Evolutionary conservation across 2,888 invertebrate species (phyloP).

Genomic region (Parnassius smintheus): DNA sequence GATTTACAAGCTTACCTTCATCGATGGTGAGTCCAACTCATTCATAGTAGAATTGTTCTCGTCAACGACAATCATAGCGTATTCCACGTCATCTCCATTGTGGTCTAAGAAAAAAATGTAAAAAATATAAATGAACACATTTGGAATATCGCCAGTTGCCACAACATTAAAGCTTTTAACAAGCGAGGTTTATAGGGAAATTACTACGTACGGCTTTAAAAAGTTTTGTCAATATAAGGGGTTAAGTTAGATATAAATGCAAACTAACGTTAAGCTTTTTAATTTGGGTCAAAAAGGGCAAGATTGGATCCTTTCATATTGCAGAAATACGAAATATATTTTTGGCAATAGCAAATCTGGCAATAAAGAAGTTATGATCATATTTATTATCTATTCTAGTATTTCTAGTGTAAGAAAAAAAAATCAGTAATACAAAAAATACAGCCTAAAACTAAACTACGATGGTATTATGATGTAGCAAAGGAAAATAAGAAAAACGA

Average conservation of each 20-base stretch:
- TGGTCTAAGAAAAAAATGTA: conserved; percentile 57
- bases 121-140: conserved; percentile 16
- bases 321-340: background rate
- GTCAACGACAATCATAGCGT: conserved; percentile 94
- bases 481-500: conserved; percentile 53
- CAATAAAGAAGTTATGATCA: background rate
- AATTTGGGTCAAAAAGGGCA: background rate
- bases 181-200: conserved; percentile 17
- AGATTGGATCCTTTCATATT: background rate
- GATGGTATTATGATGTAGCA: conserved; percentile 61
- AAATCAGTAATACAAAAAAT: conserved; percentile 6
- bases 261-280: conserved; percentile 9
- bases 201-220: conserved; percentile 1
- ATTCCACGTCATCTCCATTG: conserved; percentile 89
- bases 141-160: background rate
- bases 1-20: conserved; percentile 84
- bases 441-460: conserved; percentile 13
- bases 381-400: conserved; percentile 12
- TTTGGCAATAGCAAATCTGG: background rate
- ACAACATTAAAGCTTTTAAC: conserved; percentile 20
- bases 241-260: conserved; percentile 4
- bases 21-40: conserved; percentile 91
- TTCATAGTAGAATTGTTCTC: conserved; percentile 92
- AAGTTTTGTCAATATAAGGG: background rate
- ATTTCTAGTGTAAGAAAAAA: conserved; percentile 1